Conservation (phyloP, 2,113 vertebrate genomes). For the Donacobius atricapilla region DNA sequence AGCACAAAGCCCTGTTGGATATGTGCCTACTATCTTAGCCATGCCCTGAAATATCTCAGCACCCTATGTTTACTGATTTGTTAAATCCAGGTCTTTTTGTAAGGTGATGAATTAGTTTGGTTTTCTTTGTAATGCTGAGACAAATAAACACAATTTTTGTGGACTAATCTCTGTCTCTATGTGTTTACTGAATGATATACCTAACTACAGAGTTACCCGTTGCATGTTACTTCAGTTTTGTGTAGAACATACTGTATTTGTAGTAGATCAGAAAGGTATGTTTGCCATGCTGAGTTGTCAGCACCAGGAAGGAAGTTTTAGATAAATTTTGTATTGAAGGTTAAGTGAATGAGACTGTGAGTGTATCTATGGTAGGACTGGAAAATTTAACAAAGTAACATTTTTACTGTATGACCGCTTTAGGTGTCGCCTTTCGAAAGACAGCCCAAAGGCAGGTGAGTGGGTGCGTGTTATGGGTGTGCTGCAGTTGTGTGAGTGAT, state of each 20-base stretch:
- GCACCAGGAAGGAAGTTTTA: not conserved
- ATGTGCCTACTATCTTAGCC: not conserved
- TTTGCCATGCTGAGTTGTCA: not conserved
- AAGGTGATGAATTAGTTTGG: not conserved
- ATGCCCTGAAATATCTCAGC: not conserved
- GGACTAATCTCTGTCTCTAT: fast-evolving
- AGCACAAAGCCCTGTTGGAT: not conserved
- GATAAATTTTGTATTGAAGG: not conserved
- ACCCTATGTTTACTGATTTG: fast-evolving
- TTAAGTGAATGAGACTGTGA: not conserved
- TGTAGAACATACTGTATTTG: not conserved
- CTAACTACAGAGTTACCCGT: not conserved
- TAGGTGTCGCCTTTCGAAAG: not conserved
- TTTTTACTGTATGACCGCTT: not conserved
- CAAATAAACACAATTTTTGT: not conserved
- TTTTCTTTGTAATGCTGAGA: not conserved
- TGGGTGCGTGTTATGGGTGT: fast-evolving
- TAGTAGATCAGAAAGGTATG: not conserved
- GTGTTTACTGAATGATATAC: not conserved
- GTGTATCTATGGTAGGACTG: not conserved
- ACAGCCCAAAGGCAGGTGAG: not conserved
- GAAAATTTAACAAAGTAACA: not conserved
- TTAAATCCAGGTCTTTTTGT: not conserved
- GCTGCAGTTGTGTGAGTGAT: not conserved
- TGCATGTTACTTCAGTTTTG: not conserved